phyloP scores from a whole-genome alignment of 1,140 invertebrate genomes.

The Chrysopa pallens region DNA sequence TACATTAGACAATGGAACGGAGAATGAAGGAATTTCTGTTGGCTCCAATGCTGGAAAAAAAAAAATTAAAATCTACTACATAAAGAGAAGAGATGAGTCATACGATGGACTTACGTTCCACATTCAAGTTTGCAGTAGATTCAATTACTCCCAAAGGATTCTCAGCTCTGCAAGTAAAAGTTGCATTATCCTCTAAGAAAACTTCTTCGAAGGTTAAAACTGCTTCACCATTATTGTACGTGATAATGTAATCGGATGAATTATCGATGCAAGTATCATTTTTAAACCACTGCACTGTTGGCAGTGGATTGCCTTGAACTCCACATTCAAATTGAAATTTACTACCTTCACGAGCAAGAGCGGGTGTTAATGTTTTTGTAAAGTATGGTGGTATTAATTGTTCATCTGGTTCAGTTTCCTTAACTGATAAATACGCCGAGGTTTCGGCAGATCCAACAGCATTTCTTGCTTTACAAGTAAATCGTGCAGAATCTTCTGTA shows the following conservation, averaged over 20 bases:
- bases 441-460: conserved; percentile 49
- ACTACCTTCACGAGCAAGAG: conserved; percentile 41
- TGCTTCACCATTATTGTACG: conserved; percentile 44
- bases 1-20: conserved; percentile 33
- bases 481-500: conserved; percentile 62
- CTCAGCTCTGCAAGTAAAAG: conserved; percentile 47
- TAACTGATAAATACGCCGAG: conserved; percentile 53
- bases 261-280: conserved; percentile 53
- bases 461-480: conserved; percentile 55
- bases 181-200: conserved; percentile 35
- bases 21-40: conserved; percentile 32
- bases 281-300: conserved; percentile 65
- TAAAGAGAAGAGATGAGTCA: neutral
- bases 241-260: conserved; percentile 47
- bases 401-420: conserved; percentile 46
- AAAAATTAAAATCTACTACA: neutral
- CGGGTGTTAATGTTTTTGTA: conserved; percentile 38
- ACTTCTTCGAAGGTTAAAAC: conserved; percentile 40
- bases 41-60: conserved; percentile 26
- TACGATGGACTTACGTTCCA: conserved; percentile 27
- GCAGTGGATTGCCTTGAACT: conserved; percentile 54
- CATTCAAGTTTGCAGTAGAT: conserved; percentile 29
- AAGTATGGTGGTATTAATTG: conserved; percentile 45
- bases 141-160: conserved; percentile 47
- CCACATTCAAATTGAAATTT: conserved; percentile 49